phyloP scores from a whole-genome alignment of 37 sponge, comb jelly and placozoan genomes.

The Tethya wilhelma region DNA sequence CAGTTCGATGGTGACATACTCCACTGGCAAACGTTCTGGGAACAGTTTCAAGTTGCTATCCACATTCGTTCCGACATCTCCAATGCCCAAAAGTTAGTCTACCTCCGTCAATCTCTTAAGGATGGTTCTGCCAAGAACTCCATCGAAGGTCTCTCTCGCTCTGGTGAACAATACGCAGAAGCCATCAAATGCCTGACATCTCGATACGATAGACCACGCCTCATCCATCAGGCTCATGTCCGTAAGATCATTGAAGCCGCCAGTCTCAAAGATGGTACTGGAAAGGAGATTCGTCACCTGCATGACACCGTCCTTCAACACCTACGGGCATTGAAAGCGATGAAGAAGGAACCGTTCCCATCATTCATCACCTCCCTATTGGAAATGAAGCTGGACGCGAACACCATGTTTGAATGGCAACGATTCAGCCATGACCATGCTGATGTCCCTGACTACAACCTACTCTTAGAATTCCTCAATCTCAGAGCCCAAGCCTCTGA shows the following conservation, averaged over 20 bases:
- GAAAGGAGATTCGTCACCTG: too few species aligned
- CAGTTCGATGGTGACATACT: conserved; percentile 1
- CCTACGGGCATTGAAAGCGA: too few species aligned
- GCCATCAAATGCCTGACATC: conserved; percentile 18
- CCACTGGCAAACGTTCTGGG: conserved; percentile 3
- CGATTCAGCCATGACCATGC: conserved; percentile 11
- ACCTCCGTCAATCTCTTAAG: neutral
- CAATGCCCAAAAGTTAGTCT: neutral
- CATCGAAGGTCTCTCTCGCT: too few species aligned
- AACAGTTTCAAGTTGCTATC: neutral
- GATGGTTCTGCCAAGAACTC: neutral
- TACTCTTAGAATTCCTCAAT: conserved; percentile 2
- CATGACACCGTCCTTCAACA: too few species aligned
- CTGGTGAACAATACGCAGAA: too few species aligned
- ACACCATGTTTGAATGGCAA: conserved; percentile 45
- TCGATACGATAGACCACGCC: conserved; percentile 18
- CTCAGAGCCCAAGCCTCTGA: too few species aligned
- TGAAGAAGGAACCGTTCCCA: too few species aligned
- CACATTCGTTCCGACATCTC: neutral
- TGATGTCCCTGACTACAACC: conserved; percentile 7
- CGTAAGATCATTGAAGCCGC: conserved; percentile 13
- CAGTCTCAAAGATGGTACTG: too few species aligned
- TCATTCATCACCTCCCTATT: too few species aligned
- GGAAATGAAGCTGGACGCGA: too few species aligned
- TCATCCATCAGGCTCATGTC: conserved; percentile 29